Evolutionary conservation across 2,888 invertebrate species (phyloP).

Genomic region (Lasioglossum pauxillum): DNA sequence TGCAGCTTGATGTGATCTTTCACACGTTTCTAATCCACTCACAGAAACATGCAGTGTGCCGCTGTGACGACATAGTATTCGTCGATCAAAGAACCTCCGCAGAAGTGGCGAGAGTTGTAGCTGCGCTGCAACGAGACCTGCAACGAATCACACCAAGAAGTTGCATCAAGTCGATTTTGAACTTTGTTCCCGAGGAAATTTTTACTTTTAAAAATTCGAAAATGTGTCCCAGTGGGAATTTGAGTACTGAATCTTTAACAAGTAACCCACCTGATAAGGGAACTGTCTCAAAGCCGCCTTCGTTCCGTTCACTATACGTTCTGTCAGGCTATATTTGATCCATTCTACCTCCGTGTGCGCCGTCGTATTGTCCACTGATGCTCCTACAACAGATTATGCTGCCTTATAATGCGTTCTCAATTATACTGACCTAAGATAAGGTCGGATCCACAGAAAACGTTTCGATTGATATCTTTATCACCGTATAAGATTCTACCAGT

Average conservation of each 20-base stretch:
- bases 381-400: neutral
- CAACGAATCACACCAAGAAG: neutral
- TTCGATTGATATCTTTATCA: neutral
- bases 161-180: neutral
- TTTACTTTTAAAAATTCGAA: neutral
- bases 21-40: conserved; percentile 37
- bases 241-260: neutral
- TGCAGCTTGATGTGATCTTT: neutral
- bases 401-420: neutral
- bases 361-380: neutral
- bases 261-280: conserved; percentile 69
- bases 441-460: neutral
- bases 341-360: neutral
- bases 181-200: too few species aligned
- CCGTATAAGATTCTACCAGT: neutral
- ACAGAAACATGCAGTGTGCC: conserved; percentile 76
- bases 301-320: conserved; percentile 74
- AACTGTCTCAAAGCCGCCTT: conserved; percentile 69
- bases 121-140: conserved; percentile 76
- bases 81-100: conserved; percentile 75
- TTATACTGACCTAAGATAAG: neutral
- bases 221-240: too few species aligned
- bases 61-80: conserved; percentile 74
- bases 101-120: conserved; percentile 72
- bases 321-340: conserved; percentile 23